phyloP scores from a whole-genome alignment of 2,888 invertebrate genomes.

The Homarus gammarus region DNA sequence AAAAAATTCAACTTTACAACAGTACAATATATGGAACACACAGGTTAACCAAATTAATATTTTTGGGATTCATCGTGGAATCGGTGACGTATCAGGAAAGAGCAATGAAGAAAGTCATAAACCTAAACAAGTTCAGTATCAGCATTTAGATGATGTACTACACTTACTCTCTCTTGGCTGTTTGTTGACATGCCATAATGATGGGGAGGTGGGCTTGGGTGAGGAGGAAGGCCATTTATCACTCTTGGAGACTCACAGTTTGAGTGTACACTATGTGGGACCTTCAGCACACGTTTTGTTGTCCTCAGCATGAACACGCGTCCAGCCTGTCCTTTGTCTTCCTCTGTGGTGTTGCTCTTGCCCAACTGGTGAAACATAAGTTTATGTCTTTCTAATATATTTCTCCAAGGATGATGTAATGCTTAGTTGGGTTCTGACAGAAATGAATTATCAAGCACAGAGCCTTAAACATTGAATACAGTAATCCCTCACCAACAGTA shows the following conservation, averaged over 20 bases:
- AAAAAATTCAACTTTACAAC: too few relatives aligned
- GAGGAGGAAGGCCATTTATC: conserved; percentile 64
- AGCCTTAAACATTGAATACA: too few relatives aligned
- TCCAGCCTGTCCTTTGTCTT: conserved; percentile 82
- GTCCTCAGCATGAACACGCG: conserved; percentile 85
- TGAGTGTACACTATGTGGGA: conserved; percentile 80
- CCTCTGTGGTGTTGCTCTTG: conserved; percentile 80
- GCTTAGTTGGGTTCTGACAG: background rate
- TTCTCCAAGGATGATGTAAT: too few relatives aligned
- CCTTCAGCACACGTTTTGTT: conserved; percentile 86
- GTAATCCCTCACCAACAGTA: too few relatives aligned
- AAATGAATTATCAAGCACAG: too few relatives aligned
- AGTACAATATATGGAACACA: too few relatives aligned
- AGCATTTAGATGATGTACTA: background rate
- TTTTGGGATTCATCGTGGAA: too few relatives aligned
- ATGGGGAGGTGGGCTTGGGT: conserved; percentile 24
- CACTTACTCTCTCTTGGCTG: background rate
- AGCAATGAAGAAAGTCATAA: too few relatives aligned
- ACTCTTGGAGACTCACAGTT: conserved; percentile 73
- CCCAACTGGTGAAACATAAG: conserved; percentile 80
- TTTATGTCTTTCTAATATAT: background rate
- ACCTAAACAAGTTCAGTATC: too few relatives aligned
- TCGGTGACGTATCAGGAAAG: too few relatives aligned
- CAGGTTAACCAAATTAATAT: too few relatives aligned
- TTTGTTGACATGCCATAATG: conserved; percentile 20